A percentile compares a stretch with the other conserved stretches of the same genome.
Evolutionary conservation across 2,113 vertebrate species (phyloP).

Genomic region (Brachyhypopomus occidentalis): DNA sequence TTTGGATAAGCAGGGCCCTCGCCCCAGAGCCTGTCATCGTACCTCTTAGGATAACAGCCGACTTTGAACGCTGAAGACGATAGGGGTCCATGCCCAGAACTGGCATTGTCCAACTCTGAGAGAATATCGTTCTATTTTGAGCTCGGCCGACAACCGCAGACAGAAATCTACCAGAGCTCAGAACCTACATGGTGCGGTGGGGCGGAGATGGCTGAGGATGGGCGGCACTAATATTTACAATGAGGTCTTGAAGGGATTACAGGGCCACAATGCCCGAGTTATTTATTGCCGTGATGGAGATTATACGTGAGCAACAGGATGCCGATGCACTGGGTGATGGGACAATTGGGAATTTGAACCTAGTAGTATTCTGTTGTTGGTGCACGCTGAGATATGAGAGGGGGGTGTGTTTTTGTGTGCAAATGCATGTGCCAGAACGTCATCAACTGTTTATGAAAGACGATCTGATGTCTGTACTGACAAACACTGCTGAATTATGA

Average conservation of each 20-base stretch:
- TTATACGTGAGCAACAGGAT: slow-evolving; percentile 27
- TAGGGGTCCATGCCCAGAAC: slow-evolving; percentile 45
- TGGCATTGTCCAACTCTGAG: slow-evolving; percentile 57
- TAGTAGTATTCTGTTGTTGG: background rate
- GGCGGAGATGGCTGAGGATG: background rate
- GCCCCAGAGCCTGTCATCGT: slow-evolving; percentile 64
- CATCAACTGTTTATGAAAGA: slow-evolving; percentile 21
- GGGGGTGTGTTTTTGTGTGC: background rate
- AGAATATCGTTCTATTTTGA: slow-evolving; percentile 62
- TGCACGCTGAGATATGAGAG: background rate
- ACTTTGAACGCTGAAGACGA: slow-evolving; percentile 54
- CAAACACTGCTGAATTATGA: background rate
- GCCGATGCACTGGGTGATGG: background rate
- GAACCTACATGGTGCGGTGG: background rate
- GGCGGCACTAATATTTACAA: slow-evolving; percentile 10
- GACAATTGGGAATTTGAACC: background rate
- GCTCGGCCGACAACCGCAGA: slow-evolving; percentile 42
- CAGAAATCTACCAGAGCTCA: background rate
- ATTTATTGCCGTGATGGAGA: slow-evolving; percentile 29
- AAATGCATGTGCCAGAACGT: background rate
- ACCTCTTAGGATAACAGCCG: slow-evolving; percentile 43
- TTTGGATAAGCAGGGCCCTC: slow-evolving; percentile 61
- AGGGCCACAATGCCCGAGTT: background rate
- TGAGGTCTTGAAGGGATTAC: slow-evolving; percentile 30
- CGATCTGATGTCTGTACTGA: slow-evolving; percentile 10